Evolutionary conservation across 1,140 invertebrate species (phyloP).

Genomic region (Drosophila lini): DNA sequence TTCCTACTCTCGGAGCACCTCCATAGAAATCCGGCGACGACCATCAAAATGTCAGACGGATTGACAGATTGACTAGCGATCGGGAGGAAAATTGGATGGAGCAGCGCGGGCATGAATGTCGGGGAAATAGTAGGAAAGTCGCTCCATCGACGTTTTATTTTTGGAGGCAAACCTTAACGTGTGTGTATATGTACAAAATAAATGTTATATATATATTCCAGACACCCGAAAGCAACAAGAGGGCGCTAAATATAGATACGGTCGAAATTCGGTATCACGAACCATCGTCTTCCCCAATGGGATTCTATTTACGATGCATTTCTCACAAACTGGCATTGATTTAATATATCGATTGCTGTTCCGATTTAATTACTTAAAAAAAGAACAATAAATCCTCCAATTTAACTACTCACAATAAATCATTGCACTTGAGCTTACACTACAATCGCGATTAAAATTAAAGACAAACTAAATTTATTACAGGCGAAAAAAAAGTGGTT

Average conservation of each 20-base stretch:
- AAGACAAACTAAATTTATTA: neutral
- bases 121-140: constrained; percentile 8
- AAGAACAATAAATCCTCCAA: neutral
- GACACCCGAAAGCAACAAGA: constrained; percentile 18
- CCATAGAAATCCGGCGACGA: constrained; percentile 40
- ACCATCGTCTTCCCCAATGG: constrained; percentile 8
- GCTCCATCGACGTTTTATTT: constrained; percentile 39
- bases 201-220: constrained; percentile 35
- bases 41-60: constrained; percentile 71
- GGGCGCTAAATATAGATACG: constrained; percentile 31
- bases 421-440: constrained; percentile 3
- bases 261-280: constrained; percentile 18
- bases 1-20: constrained; percentile 14
- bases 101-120: constrained; percentile 1
- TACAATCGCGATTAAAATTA: constrained; percentile 1
- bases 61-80: constrained; percentile 68
- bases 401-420: neutral
- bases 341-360: neutral
- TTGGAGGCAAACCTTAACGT: constrained; percentile 34
- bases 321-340: neutral
- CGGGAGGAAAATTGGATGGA: constrained; percentile 24
- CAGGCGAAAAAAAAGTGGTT: neutral
- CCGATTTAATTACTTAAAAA: neutral
- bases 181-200: neutral
- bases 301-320: neutral